Evolutionary conservation across 2,797 vertebrate species (phyloP).

Genomic region (Pipistrellus pipistrellus): DNA sequence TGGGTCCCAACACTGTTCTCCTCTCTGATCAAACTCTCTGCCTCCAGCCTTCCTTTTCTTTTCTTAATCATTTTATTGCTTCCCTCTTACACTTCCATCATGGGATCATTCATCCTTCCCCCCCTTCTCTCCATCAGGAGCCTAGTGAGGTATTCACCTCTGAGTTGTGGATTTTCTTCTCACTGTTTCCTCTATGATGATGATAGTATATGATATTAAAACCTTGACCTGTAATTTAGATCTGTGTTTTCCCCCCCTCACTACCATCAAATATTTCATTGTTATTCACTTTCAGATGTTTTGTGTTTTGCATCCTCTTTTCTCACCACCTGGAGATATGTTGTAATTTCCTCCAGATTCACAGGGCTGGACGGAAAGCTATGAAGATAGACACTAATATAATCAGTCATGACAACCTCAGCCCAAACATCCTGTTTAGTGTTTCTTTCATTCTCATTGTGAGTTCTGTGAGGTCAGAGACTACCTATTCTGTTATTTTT

Average conservation of each 20-base stretch:
- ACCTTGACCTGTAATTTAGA: background rate
- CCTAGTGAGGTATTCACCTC: background rate
- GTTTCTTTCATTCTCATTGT: slow-evolving; percentile 53
- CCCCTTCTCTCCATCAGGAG: background rate
- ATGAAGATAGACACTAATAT: background rate
- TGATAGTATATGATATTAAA: background rate
- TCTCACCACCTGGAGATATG: background rate
- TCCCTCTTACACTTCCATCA: background rate
- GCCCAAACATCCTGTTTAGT: background rate
- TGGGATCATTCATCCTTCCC: background rate
- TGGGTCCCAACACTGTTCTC: background rate
- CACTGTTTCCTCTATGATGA: background rate
- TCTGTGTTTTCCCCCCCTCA: background rate
- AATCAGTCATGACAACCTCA: background rate
- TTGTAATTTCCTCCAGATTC: background rate
- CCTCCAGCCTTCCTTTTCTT: background rate
- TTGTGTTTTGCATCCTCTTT: background rate
- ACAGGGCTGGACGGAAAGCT: background rate
- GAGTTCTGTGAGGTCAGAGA: slow-evolving; percentile 58
- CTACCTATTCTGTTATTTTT: slow-evolving; percentile 65
- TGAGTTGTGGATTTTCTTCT: background rate
- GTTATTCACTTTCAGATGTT: background rate
- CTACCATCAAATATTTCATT: background rate
- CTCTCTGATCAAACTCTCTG: background rate
- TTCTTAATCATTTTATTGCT: no score